phyloP scores from a whole-genome alignment of 1,140 invertebrate genomes.

The Manduca sexta region DNA sequence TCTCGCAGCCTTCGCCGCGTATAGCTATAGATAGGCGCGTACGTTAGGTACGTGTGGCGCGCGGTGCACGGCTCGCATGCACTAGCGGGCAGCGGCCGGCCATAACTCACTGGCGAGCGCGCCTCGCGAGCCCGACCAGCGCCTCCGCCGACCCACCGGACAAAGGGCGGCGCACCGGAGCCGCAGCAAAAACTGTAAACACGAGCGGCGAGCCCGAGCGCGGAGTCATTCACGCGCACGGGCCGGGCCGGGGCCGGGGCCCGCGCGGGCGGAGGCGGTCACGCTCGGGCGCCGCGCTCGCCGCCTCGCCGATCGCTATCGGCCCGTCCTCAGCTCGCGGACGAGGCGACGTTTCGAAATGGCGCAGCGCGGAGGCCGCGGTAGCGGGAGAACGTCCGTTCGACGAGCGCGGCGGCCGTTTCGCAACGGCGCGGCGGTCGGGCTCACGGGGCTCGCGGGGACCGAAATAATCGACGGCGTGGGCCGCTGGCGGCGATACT shows the following conservation, averaged over 20 bases:
- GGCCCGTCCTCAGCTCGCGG: conserved; percentile 42
- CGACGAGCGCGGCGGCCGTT: conserved; percentile 50
- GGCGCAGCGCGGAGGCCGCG: conserved; percentile 68
- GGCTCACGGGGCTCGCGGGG: conserved; percentile 39
- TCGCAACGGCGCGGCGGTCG: conserved; percentile 44
- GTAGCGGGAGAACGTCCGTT: conserved; percentile 62
- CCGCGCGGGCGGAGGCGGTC: conserved; percentile 45
- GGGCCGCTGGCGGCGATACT: conserved; percentile 54
- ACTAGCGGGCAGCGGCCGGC: conserved; percentile 27
- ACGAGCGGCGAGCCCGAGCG: conserved; percentile 41
- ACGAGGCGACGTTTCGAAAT: conserved; percentile 64
- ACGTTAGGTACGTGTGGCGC: conserved; percentile 58
- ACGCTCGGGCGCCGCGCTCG: conserved; percentile 63
- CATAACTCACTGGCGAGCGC: conserved; percentile 58
- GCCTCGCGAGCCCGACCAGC: conserved; percentile 32
- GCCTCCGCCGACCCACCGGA: conserved; percentile 33
- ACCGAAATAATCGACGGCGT: conserved; percentile 65
- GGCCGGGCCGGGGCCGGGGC: conserved; percentile 30
- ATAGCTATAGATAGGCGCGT: conserved; percentile 55
- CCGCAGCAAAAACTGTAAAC: conserved; percentile 65
- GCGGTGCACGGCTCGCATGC: conserved; percentile 54
- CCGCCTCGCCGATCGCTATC: conserved; percentile 38
- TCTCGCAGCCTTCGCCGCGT: conserved; percentile 61
- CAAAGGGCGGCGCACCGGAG: conserved; percentile 42
- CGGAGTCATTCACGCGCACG: conserved; percentile 47